Percentiles rank a stretch among this genome's conserved stretches.
These are phyloP conservation scores for Myotis yumanensis DNA, from an alignment of 2,113 vertebrate species.

Conservation along the genomic window DNA sequence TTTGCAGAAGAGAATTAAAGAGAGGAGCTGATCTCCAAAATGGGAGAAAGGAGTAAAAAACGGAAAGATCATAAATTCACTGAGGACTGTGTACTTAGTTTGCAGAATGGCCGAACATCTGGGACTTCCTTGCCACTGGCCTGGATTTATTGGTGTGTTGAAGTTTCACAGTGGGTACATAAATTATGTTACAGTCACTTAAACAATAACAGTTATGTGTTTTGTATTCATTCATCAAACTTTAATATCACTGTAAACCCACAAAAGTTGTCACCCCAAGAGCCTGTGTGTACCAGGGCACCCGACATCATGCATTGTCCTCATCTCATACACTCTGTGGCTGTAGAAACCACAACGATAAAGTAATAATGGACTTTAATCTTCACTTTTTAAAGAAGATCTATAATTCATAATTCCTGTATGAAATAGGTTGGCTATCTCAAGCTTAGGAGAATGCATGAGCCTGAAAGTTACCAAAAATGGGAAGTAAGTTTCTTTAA, in stretches of 20 bases:
- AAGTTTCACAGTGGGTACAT: conserved; percentile 1
- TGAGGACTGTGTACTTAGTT: neutral
- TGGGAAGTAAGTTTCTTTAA: neutral
- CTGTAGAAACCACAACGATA: neutral
- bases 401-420: neutral
- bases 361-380: neutral
- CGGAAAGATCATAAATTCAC: conserved; percentile 37
- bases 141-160: conserved; percentile 58
- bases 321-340: neutral
- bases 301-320: too few species aligned
- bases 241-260: neutral
- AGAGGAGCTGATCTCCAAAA: conserved; percentile 30
- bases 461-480: conserved; percentile 3
- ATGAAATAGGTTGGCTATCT: neutral
- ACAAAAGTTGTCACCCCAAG: neutral
- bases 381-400: neutral
- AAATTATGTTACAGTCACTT: conserved; percentile 50
- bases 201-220: neutral
- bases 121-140: conserved; percentile 10
- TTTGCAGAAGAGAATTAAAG: conserved; percentile 49
- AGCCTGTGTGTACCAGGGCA: too few species aligned
- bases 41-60: conserved; percentile 5
- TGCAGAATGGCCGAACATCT: neutral
- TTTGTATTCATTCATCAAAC: conserved; percentile 46
- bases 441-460: neutral